phyloP scores from a whole-genome alignment of 1,140 invertebrate species.

The Psilanteris sp. region DNA sequence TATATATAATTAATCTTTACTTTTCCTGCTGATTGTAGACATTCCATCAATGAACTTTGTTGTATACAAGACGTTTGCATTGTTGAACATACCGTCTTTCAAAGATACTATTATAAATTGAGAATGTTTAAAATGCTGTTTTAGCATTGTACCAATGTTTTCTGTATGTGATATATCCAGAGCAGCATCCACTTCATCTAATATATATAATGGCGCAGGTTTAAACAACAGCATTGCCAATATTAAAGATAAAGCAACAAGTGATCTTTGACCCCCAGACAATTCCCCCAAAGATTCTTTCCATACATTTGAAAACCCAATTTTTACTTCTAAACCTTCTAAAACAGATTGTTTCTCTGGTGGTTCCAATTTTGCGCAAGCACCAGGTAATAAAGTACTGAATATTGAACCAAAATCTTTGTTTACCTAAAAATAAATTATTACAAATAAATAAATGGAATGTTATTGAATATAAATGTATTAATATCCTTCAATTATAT shows the following conservation, averaged over 20 bases:
- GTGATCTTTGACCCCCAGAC: conserved; percentile 96
- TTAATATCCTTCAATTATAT: too few relatives aligned
- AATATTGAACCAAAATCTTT: conserved; percentile 99
- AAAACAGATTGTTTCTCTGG: conserved; percentile 86
- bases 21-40: conserved; percentile 89
- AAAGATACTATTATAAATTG: conserved; percentile 99
- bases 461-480: too few relatives aligned
- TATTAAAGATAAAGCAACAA: conserved; percentile 97
- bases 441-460: too few relatives aligned
- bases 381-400: conserved; percentile 92
- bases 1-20: conserved; percentile 53
- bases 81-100: conserved; percentile 99
- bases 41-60: conserved; percentile 98
- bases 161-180: conserved; percentile 99
- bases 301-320: conserved; percentile 96
- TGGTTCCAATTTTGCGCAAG: conserved; percentile 91
- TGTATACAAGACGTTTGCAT: conserved; percentile 98
- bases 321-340: conserved; percentile 94
- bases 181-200: conserved; percentile 99
- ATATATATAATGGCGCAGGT: conserved; percentile 98
- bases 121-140: conserved; percentile 95
- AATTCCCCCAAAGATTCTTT: conserved; percentile 98
- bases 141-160: conserved; percentile 98
- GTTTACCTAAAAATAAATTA: conserved; percentile 82
- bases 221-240: conserved; percentile 98